Evolutionary conservation across 2,888 invertebrate species (phyloP).

Genomic region (Habroteleia sp.): DNA sequence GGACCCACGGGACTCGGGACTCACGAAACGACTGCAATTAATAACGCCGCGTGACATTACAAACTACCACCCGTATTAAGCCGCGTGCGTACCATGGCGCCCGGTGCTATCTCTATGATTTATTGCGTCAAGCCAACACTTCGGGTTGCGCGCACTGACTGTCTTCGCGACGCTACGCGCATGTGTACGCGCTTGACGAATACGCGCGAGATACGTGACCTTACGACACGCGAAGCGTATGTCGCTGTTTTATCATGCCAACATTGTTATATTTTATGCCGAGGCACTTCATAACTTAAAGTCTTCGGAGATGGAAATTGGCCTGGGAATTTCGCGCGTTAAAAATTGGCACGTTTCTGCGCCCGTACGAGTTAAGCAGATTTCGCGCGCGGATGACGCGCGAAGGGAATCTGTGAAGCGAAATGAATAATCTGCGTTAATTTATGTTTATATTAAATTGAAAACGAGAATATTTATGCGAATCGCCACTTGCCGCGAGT

Average conservation of each 20-base stretch:
- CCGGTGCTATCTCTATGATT: constrained; percentile 71
- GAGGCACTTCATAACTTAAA: constrained; percentile 28
- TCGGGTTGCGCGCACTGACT: constrained; percentile 65
- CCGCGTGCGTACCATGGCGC: constrained; percentile 59
- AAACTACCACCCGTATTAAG: constrained; percentile 67
- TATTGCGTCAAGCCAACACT: constrained; percentile 67
- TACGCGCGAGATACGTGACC: constrained; percentile 37
- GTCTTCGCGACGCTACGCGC: constrained; percentile 61
- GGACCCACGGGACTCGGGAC: constrained; percentile 29
- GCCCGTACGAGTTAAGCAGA: constrained; percentile 4
- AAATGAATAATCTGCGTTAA: too few relatives aligned
- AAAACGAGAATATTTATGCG: too few relatives aligned
- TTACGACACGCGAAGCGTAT: constrained; percentile 20
- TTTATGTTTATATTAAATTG: too few relatives aligned
- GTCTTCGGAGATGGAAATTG: constrained; percentile 24
- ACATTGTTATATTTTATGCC: constrained; percentile 43
- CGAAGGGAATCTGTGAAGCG: neutral
- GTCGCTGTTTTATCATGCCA: constrained; percentile 37
- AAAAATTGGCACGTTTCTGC: constrained; percentile 11
- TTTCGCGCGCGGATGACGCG: constrained; percentile 6
- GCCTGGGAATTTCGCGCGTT: constrained; percentile 17
- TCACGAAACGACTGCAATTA: constrained; percentile 70
- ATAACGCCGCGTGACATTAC: constrained; percentile 69
- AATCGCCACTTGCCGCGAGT: too few relatives aligned
- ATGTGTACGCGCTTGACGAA: constrained; percentile 44